phyloP scores from a whole-genome alignment of 2,888 invertebrate genomes.

The Catonia carolina region DNA sequence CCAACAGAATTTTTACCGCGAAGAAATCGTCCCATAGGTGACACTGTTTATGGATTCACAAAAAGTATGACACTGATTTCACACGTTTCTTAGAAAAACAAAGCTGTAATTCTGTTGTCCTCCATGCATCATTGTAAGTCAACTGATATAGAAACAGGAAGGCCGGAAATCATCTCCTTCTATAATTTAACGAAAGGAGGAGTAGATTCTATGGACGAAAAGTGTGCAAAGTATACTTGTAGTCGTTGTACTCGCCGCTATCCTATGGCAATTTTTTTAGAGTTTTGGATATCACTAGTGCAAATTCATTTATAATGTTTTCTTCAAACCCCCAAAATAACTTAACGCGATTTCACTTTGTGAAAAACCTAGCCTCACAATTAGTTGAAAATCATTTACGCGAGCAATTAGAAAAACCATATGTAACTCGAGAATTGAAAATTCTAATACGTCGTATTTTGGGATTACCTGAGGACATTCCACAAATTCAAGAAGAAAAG shows the following conservation, averaged over 20 bases:
- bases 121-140: conserved; percentile 24
- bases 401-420: no score
- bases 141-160: conserved; percentile 11
- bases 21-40: neutral
- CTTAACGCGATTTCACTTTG: neutral
- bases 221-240: conserved; percentile 22
- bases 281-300: conserved; percentile 20
- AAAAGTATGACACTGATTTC: conserved; percentile 20
- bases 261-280: conserved; percentile 25
- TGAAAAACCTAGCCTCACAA: conserved; percentile 1
- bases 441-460: no score
- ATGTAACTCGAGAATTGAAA: no score
- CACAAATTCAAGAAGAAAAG: no score
- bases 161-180: conserved; percentile 22
- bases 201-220: conserved; percentile 24
- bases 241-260: conserved; percentile 23
- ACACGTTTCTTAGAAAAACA: conserved; percentile 23
- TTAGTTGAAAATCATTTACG: no score
- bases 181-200: conserved; percentile 27
- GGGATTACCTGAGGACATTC: no score
- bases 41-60: conserved; percentile 23
- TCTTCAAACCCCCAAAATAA: neutral
- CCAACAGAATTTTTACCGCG: conserved; percentile 8
- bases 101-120: conserved; percentile 25
- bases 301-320: neutral